Conservation (phyloP, 2,113 vertebrate species). For the Hassar affinis region DNA sequence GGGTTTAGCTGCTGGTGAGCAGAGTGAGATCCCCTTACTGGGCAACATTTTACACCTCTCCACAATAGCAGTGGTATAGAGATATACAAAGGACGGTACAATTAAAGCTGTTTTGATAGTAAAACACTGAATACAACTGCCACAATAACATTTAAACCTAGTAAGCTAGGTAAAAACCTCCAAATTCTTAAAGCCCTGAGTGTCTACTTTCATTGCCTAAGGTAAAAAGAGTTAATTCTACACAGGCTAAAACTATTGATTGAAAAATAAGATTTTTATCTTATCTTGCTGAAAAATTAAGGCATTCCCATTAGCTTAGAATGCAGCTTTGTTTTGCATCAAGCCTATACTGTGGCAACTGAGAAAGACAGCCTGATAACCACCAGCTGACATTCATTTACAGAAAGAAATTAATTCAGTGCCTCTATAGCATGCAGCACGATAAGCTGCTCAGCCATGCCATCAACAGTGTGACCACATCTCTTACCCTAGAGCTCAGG, state of each 20-base stretch:
- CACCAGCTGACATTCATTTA: slow-evolving; percentile 16
- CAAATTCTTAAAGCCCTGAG: too few species aligned
- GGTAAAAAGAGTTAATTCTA: background rate
- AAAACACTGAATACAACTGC: too few species aligned
- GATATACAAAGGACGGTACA: too few species aligned
- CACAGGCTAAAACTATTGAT: slow-evolving; percentile 13
- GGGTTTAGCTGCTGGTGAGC: too few species aligned
- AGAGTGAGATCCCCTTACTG: too few species aligned
- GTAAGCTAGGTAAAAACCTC: too few species aligned
- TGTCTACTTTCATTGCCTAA: too few species aligned
- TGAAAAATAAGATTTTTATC: background rate
- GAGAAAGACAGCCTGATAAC: slow-evolving; percentile 11
- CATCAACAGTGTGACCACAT: background rate
- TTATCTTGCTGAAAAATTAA: background rate
- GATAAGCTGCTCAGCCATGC: background rate
- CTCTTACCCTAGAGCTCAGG: background rate
- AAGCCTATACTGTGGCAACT: background rate
- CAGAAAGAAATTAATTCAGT: background rate
- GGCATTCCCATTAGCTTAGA: background rate
- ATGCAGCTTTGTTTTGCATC: background rate
- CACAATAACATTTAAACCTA: too few species aligned
- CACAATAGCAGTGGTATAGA: too few species aligned
- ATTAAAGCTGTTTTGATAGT: too few species aligned
- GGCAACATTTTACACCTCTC: too few species aligned
- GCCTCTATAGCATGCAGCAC: background rate